Conservation (phyloP, 2,888 invertebrate species). For the Drosophila hamatofila region DNA sequence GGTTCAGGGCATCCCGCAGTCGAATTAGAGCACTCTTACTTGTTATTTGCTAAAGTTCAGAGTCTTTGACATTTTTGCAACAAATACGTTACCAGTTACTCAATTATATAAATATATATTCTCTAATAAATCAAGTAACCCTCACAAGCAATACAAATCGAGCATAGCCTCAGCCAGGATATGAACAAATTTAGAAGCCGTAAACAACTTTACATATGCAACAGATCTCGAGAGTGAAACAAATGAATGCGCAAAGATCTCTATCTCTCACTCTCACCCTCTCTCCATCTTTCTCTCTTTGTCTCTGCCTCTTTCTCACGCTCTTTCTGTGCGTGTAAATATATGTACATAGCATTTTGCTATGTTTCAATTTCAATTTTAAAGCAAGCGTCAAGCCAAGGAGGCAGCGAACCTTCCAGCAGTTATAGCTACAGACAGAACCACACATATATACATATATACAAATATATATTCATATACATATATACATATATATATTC, state of each 20-base stretch:
- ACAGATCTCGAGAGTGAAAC: neutral
- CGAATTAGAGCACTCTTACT: no score
- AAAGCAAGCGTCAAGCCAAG: constrained; percentile 28
- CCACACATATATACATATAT: neutral
- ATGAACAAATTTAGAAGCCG: neutral
- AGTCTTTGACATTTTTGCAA: no score
- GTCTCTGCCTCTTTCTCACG: neutral
- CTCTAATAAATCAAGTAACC: no score
- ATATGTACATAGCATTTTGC: constrained; percentile 32
- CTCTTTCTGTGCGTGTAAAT: constrained; percentile 3
- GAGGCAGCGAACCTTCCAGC: constrained; percentile 26
- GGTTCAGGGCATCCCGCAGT: no score
- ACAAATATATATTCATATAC: neutral
- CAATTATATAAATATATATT: no score
- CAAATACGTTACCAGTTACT: no score
- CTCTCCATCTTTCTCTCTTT: neutral
- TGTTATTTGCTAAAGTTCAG: no score
- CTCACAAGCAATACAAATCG: neutral
- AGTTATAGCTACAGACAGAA: neutral
- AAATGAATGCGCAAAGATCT: constrained; percentile 5
- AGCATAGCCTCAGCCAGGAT: neutral
- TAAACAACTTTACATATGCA: constrained; percentile 11
- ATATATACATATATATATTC: neutral
- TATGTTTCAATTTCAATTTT: constrained; percentile 54
- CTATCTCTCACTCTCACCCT: neutral